phyloP scores from a whole-genome alignment of 2,797 vertebrate genomes.

The Acanthurus lineatus region DNA sequence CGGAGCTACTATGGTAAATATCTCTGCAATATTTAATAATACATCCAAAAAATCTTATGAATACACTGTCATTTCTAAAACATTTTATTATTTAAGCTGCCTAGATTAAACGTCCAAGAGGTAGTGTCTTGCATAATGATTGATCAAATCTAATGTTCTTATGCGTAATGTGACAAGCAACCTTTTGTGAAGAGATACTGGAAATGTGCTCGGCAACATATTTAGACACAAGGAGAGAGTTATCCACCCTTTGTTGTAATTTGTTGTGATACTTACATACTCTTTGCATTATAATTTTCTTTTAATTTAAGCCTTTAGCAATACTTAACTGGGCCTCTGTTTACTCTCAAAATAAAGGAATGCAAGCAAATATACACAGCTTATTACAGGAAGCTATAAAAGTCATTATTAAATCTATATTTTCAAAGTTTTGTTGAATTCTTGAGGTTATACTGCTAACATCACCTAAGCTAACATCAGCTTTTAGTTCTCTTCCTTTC shows the following conservation, averaged over 20 bases:
- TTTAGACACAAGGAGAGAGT: too few relatives aligned
- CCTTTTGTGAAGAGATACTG: too few relatives aligned
- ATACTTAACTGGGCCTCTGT: neutral
- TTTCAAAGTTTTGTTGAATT: neutral
- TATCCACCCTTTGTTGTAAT: neutral
- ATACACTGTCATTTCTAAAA: neutral
- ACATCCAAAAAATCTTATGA: neutral
- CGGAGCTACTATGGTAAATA: slow-evolving; percentile 58
- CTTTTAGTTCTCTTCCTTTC: neutral
- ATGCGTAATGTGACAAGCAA: too few relatives aligned
- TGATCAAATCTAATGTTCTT: neutral
- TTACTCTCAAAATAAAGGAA: neutral
- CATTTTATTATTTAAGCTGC: neutral
- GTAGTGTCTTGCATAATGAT: neutral
- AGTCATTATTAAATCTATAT: neutral
- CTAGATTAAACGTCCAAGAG: neutral
- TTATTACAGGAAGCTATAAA: neutral
- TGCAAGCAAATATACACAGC: neutral
- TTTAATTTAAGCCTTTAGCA: too few relatives aligned
- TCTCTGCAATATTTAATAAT: neutral
- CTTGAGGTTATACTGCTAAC: neutral
- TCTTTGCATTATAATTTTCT: neutral
- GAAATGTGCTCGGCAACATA: too few relatives aligned
- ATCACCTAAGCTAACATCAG: neutral
- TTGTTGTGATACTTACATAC: neutral